Conservation (phyloP, 2,797 vertebrate genomes). For the Pagetopsis macropterus region DNA sequence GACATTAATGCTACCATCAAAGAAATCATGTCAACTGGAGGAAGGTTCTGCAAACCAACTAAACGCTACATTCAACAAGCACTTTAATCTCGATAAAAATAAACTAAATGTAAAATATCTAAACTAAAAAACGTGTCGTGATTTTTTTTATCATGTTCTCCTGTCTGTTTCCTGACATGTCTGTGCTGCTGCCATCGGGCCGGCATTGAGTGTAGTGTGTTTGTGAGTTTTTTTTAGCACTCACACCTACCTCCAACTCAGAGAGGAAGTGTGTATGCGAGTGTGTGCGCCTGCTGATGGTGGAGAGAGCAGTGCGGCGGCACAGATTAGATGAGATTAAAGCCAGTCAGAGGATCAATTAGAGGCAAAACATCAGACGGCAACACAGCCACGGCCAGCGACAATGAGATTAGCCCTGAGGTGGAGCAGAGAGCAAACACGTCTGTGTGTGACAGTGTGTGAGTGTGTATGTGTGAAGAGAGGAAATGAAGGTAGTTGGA, state of each 20-base stretch:
- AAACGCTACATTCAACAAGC: constrained; percentile 11
- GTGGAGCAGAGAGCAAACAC: constrained; percentile 65
- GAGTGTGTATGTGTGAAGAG: constrained; percentile 21
- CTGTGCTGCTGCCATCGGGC: not conserved
- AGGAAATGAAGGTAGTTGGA: constrained; percentile 32
- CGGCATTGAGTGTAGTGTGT: constrained; percentile 13
- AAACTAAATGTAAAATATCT: not conserved
- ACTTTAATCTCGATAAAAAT: constrained; percentile 13
- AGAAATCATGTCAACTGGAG: constrained; percentile 9
- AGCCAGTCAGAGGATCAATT: constrained; percentile 86
- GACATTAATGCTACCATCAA: constrained; percentile 36
- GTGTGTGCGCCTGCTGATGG: constrained; percentile 68
- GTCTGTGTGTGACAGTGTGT: constrained; percentile 46
- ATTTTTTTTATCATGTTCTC: constrained; percentile 10
- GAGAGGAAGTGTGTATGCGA: constrained; percentile 22
- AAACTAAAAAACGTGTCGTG: not conserved
- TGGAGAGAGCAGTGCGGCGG: constrained; percentile 74
- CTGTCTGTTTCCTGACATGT: constrained; percentile 7
- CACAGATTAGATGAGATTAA: constrained; percentile 88
- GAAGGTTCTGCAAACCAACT: constrained; percentile 9
- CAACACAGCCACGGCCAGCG: constrained; percentile 75
- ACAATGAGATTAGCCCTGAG: constrained; percentile 83
- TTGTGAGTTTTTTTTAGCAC: constrained; percentile 2
- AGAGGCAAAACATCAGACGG: constrained; percentile 85
- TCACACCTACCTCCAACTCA: constrained; percentile 29